A percentile compares a stretch with the other conserved stretches of the same genome.
Conservation (phyloP, 2,888 invertebrate species). For the Microplitis manilae region DNA sequence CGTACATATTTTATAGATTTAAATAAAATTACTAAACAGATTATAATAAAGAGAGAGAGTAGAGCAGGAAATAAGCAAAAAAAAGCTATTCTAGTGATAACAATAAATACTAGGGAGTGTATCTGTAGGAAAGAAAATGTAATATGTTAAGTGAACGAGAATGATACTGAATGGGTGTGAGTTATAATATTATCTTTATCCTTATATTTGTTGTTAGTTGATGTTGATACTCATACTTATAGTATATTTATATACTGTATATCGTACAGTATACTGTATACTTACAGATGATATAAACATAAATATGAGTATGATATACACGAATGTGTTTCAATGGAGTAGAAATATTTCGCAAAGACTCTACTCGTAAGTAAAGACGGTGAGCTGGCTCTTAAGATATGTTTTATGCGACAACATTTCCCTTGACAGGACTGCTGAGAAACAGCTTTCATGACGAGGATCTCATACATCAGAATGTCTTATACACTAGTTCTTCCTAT, state of each 20-base stretch:
- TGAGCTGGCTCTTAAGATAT: slow-evolving; percentile 58
- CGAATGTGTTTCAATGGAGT: slow-evolving; percentile 53
- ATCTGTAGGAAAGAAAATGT: neutral
- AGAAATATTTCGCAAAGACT: slow-evolving; percentile 56
- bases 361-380: slow-evolving; percentile 43
- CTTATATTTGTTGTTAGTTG: neutral
- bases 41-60: neutral
- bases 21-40: too few relatives aligned
- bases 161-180: neutral
- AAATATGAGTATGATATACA: neutral
- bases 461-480: slow-evolving; percentile 59
- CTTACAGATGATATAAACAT: neutral
- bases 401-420: slow-evolving; percentile 63
- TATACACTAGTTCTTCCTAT: slow-evolving; percentile 40
- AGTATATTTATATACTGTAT: neutral
- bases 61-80: neutral
- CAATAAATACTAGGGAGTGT: slow-evolving; percentile 40
- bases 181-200: slow-evolving; percentile 2
- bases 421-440: slow-evolving; percentile 54
- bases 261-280: neutral
- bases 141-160: slow-evolving; percentile 19
- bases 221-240: neutral
- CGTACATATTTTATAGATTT: too few relatives aligned
- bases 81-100: slow-evolving; percentile 40
- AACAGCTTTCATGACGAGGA: slow-evolving; percentile 53